Evolutionary conservation across 2,797 vertebrate genomes (phyloP), one percentile per base, ranked within the genome.

Genomic region (Sebastiscus albofasciatus): DNA sequence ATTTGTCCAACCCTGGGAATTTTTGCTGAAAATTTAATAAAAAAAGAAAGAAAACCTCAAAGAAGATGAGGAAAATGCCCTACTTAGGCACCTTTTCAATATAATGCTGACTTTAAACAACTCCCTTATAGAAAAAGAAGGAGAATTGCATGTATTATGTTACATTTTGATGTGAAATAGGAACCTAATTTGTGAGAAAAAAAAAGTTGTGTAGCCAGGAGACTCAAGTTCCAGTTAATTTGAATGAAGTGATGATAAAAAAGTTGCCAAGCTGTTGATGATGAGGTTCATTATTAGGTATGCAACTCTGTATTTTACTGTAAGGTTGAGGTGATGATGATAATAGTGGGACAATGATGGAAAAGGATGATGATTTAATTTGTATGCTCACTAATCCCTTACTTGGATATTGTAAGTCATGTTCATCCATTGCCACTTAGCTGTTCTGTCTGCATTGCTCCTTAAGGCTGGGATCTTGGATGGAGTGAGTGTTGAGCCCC

Each of bases 401-500:
- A 33, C 29, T 67, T 52, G 5, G 16, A 26, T 22, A 22, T 27
- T 46, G 16, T 27, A 39, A 46, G 12, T 60, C 18, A 52, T 59
- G n/a, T 46, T 14, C 24, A 24, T 24, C n/a, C 8, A 46, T 62
- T 62, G 3, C 12, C 26, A 16, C 0, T 20, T 13, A 31, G 68
- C 52, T 67, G 16, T 54, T 46, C 13, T 89, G 14, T 79, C n/a
- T 10, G 2, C 16, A 3, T 79, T 24, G n/a, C 14, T 75, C 8
- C 33, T 82, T 13, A 27, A 91, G 78, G 80, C 81, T 83, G 87
- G 82, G 82, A 84, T 87, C 81, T 90, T 96, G 90, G 81, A 96
- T 95, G 96, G 94, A 94, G 87, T 94, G 80, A 91, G 82, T 76
- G 89, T 92, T 91, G 83, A 90, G 94, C 93, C 94, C 92, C 88